Evolutionary conservation across 2,113 vertebrate species (phyloP), one percentile per base, ranked within the genome.

Genomic region (Heterochromis multidens): DNA sequence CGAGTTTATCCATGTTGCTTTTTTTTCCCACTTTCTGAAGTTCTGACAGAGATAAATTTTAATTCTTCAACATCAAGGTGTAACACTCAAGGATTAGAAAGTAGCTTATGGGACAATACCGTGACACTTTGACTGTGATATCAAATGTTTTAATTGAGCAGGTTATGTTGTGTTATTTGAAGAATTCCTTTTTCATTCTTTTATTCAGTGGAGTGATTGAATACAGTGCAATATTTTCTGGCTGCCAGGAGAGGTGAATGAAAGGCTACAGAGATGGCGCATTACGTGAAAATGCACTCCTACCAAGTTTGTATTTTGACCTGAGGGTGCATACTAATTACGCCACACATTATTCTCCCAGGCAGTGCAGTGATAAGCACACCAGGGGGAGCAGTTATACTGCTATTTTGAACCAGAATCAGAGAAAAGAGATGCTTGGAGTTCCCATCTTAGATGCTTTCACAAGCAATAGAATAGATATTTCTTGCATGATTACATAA

Each of bases 341-440:
- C 80, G 35, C 89, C 60, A 14, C 58, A 80, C 83, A 85, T 91
- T 83, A 79, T 83, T 81, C 91, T 93, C 82, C 54, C 87, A 91
- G 92, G 92, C 91, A 94, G 92, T 95, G 89, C 80, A 84, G 83
- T 59, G 62, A 80, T 79, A 67, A 91, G 87, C 88, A 95, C 96
- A 96, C 94, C 95, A 96, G 96, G 96, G 96, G 96, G 96, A 95
- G 96, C 95, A 95, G 95, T 96, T 93, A 95, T 95, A 95, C 96
- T 96, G 94, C 87, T 93, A 91, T 94, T 96, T 87, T 94, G 79
- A 86, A 78, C 33, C 57, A 29, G 43, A 90, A 87, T 87, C 61
- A 27, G 46, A 79, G 85, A 67, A 60, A 81, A 77, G 70, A 72
- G 27, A 59, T 49, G 77, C 86, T 87, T 33, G 90, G 93, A 89